A percentile compares a stretch with the other conserved stretches of the same genome.
Conservation (phyloP, 1,140 invertebrate species). For the Lanistes nyassanus region DNA sequence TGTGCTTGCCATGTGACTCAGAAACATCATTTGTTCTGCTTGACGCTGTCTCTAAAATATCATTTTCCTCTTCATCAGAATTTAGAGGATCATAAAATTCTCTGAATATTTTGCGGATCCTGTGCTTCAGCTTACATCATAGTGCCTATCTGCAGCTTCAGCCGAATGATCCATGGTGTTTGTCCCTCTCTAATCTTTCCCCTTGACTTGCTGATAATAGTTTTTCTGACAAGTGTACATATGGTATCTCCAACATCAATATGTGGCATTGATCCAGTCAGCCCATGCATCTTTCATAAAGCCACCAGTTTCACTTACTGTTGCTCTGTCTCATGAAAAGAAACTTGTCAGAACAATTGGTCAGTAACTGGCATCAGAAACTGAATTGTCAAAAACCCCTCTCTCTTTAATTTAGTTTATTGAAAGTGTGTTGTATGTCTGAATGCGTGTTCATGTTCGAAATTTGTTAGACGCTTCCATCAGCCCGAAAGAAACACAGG, state of each 20-base stretch:
- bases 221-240: constrained; percentile 11
- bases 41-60: neutral
- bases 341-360: constrained; percentile 3
- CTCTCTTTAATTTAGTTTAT: too few species aligned
- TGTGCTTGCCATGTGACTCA: too few species aligned
- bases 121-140: neutral
- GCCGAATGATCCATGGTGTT: constrained; percentile 7
- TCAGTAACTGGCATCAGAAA: neutral
- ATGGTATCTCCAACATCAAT: constrained; percentile 6
- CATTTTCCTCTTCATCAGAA: too few species aligned
- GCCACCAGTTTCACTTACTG: constrained; percentile 3
- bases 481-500: too few species aligned
- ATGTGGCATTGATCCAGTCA: neutral
- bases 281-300: constrained; percentile 7
- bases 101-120: neutral
- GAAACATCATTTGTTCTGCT: too few species aligned
- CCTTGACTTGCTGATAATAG: neutral
- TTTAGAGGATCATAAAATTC: constrained; percentile 3
- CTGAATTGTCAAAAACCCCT: too few species aligned
- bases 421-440: too few species aligned
- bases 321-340: neutral
- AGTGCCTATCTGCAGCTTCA: neutral
- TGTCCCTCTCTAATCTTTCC: neutral
- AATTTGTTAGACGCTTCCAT: too few species aligned
- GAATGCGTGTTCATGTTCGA: too few species aligned